phyloP scores from a whole-genome alignment of 2,797 vertebrate genomes.

The Fratercula arctica region DNA sequence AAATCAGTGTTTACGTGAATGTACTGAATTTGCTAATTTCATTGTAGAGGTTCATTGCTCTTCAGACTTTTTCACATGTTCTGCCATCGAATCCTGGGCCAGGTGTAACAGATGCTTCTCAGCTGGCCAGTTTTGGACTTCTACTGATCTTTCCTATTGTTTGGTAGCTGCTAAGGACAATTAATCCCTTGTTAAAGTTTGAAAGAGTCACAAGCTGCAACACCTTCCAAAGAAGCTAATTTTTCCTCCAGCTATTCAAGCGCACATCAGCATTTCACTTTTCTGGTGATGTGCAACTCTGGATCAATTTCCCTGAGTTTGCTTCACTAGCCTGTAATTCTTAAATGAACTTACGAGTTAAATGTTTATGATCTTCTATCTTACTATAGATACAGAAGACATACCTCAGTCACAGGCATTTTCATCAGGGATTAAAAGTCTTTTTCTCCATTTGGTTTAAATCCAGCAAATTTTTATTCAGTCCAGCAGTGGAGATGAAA shows the following conservation, averaged over 20 bases:
- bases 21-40: conserved; percentile 30
- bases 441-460: not conserved
- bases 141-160: conserved; percentile 27
- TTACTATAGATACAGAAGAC: not conserved
- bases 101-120: conserved; percentile 27
- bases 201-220: conserved; percentile 51
- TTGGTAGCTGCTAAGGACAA: conserved; percentile 33
- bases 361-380: not conserved
- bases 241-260: conserved; percentile 9
- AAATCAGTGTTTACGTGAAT: not conserved
- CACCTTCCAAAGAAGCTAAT: not conserved
- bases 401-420: not conserved
- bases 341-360: not conserved
- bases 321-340: not conserved
- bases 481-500: not conserved
- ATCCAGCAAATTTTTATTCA: not conserved
- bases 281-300: not conserved
- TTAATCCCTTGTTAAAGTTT: not conserved
- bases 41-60: not conserved
- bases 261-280: conserved; percentile 19
- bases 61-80: conserved; percentile 28
- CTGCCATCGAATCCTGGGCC: not conserved
- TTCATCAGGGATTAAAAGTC: not conserved
- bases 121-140: conserved; percentile 26
- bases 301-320: not conserved